These are phyloP conservation scores for Alethe castanea DNA, from an alignment of 2,113 vertebrate species.

Conservation along the genomic window DNA sequence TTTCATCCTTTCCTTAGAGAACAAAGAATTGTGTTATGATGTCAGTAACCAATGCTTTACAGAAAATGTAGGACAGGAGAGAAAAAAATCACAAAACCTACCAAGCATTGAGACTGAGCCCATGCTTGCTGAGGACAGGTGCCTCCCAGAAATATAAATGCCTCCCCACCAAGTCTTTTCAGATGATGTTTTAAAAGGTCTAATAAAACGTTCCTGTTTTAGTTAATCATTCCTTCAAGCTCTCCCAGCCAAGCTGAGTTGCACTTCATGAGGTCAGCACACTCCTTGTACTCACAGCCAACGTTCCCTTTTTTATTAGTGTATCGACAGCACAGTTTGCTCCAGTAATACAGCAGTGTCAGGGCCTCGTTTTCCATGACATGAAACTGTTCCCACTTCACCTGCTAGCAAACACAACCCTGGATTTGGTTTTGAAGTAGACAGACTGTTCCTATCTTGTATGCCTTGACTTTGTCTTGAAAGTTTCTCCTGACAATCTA, in stretches of 20 bases:
- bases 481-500: background rate
- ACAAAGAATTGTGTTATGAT: background rate
- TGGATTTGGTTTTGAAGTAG: background rate
- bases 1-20: background rate
- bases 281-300: background rate
- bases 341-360: background rate
- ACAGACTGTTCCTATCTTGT: background rate
- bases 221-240: slow-evolving; percentile 29
- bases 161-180: background rate
- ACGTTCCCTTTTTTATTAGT: background rate
- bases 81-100: background rate
- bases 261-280: background rate
- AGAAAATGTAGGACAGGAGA: background rate
- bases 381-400: background rate
- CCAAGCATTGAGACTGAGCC: background rate
- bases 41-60: background rate
- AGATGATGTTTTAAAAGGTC: background rate
- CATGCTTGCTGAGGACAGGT: background rate
- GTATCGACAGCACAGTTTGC: background rate
- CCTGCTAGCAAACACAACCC: background rate
- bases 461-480: background rate
- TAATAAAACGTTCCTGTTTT: background rate
- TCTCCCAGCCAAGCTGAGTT: background rate
- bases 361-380: background rate
- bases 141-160: background rate